A percentile compares a stretch with the other conserved stretches of the same genome.
Evolutionary conservation across 2,888 invertebrate species (phyloP).

Genomic region (Cheilosia vulpina): DNA sequence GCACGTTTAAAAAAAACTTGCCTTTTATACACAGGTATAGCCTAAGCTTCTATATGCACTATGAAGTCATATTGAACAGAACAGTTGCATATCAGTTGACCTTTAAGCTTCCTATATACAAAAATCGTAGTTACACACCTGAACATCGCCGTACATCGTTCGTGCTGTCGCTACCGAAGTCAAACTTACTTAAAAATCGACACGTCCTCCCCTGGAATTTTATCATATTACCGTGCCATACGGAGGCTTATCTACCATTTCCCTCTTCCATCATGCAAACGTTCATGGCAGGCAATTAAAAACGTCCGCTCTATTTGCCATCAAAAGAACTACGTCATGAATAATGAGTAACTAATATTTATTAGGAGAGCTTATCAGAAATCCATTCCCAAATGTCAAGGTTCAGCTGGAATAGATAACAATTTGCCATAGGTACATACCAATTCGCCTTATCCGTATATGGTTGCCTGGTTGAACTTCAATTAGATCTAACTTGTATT

Average conservation of each 20-base stretch:
- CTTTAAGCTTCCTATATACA: too few species aligned
- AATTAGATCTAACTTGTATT: background rate
- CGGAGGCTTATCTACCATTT: background rate
- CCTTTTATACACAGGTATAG: too few species aligned
- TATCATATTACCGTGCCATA: slow-evolving; percentile 22
- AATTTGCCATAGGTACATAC: slow-evolving; percentile 15
- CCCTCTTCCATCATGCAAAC: background rate
- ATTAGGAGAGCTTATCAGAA: background rate
- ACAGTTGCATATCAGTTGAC: too few species aligned
- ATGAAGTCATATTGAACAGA: too few species aligned
- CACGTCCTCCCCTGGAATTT: background rate
- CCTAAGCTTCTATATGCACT: too few species aligned
- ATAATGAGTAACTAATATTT: slow-evolving; percentile 5
- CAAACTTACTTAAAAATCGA: too few species aligned
- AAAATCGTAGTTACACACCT: too few species aligned
- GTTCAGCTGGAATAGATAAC: background rate
- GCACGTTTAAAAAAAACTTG: too few species aligned
- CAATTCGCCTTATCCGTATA: slow-evolving; percentile 18
- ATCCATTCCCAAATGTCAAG: background rate
- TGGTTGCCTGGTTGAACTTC: background rate
- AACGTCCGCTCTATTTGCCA: background rate
- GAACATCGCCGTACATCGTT: too few species aligned
- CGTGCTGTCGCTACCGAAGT: too few species aligned
- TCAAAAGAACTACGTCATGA: background rate
- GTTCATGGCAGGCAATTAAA: background rate